Evolutionary conservation across 1,140 invertebrate genomes (phyloP), one percentile per base, ranked within the genome.

Genomic region (Listronotus bonariensis): DNA sequence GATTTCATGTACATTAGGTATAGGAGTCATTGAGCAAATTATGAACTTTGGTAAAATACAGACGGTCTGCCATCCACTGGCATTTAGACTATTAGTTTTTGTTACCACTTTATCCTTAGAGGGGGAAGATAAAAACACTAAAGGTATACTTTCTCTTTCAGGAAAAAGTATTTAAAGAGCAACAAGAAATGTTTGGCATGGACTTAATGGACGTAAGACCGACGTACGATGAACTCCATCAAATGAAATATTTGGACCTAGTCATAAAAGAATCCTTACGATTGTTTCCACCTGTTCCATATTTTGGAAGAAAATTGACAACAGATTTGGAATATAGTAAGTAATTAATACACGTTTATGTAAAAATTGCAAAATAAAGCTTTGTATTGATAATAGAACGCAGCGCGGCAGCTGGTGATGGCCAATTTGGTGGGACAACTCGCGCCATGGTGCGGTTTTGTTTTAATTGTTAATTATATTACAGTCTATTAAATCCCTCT

Each of bases 221-320:
- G 3, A 78, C 82, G 18, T 69, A 74, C 68, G 84, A 87, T 36
- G 88, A 91, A 72, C 70, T 90, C 40, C 75, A 80, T 53, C 77
- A 85, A 55, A 83, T 92, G 84, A 88, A 85, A 69, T 92, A 91
- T 72, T 75, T 92, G 66, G 90, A 91, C 71, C 83, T 84, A 70
- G 88, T 86, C 54, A 86, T 91, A 40, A 92, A 89, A 74, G 88
- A 89, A 76, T 78, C 84, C 3, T 73, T 89, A 12, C 76, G 88
- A 36, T 70, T 91, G 1, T 92, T 87, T 74, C 89, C 90, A 31
- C 87, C 88, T 55, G 89, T 92, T 8, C 89, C 89, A 9, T 81
- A 89, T 58, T 86, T 91, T 78, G 84, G 82, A 0, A 80, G 91
- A 68, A 75, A 78, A 63, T 68, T 89, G 18, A 79, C 70, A 41